Percentiles rank a stretch among this genome's conserved stretches.
phyloP scores from a whole-genome alignment of 2,113 vertebrate species.

The Arizona elegans region DNA sequence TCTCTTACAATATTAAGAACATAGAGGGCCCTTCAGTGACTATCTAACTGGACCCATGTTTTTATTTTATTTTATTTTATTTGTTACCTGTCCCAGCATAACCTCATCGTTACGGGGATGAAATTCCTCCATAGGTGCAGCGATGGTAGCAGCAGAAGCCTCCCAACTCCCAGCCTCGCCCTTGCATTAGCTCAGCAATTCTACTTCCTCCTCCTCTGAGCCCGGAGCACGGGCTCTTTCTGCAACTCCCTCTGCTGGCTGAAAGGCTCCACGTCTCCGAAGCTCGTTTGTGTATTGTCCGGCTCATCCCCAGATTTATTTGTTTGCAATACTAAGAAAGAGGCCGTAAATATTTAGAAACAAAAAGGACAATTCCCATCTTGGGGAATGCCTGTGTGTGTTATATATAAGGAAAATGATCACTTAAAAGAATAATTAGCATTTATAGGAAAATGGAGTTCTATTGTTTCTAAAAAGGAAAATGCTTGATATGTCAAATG shows the following conservation, averaged over 20 bases:
- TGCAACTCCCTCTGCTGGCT: neutral
- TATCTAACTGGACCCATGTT: too few relatives aligned
- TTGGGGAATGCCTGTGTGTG: neutral
- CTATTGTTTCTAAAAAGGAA: too few relatives aligned
- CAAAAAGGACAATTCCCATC: neutral
- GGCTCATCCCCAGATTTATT: neutral
- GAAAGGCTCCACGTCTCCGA: rapidly evolving
- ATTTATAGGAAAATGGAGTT: too few relatives aligned
- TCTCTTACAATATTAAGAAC: too few relatives aligned
- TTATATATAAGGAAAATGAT: too few relatives aligned
- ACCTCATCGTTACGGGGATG: slow-evolving; percentile 68
- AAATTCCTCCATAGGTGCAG: slow-evolving; percentile 67
- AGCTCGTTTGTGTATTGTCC: neutral
- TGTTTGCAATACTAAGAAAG: neutral
- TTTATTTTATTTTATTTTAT: too few relatives aligned
- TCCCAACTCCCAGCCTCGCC: neutral
- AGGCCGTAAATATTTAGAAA: neutral
- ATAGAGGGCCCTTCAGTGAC: too few relatives aligned
- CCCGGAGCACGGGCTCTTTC: neutral
- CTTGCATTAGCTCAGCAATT: neutral
- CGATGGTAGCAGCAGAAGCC: slow-evolving; percentile 33
- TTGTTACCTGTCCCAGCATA: too few relatives aligned
- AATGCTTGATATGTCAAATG: too few relatives aligned
- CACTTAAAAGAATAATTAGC: too few relatives aligned
- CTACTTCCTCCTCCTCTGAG: slow-evolving; percentile 8